Percentiles rank a stretch among this genome's conserved stretches.
phyloP scores from a whole-genome alignment of 2,113 vertebrate genomes.

The Pollimyrus isidori region DNA sequence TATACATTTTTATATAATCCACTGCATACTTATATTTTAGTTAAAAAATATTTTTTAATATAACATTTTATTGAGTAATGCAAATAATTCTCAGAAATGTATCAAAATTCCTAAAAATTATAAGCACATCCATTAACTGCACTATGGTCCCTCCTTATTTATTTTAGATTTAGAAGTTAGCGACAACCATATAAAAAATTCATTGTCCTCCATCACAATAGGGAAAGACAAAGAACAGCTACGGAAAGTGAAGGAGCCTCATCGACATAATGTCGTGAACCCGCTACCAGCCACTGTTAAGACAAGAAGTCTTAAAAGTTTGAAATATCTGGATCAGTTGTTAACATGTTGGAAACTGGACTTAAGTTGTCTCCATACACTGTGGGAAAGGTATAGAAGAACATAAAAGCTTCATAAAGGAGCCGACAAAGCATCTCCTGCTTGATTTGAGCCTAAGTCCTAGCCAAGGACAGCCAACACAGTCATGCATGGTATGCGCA shows the following conservation, averaged over 20 bases:
- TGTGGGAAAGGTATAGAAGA: background rate
- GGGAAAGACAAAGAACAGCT: background rate
- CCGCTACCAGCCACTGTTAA: background rate
- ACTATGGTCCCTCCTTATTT: background rate
- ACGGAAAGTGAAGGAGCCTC: too few species aligned
- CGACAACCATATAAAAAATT: background rate
- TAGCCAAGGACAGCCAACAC: background rate
- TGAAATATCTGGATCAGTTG: background rate
- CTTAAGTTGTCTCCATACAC: background rate
- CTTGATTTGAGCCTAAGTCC: too few species aligned
- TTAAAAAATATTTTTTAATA: background rate
- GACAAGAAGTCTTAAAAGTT: background rate
- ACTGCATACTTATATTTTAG: background rate
- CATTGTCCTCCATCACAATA: background rate
- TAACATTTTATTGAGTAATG: background rate
- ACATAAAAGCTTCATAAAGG: background rate
- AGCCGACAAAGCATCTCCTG: background rate
- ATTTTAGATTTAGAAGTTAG: background rate
- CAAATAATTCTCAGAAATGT: background rate
- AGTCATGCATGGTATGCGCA: background rate
- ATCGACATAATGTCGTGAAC: too few species aligned
- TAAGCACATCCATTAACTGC: background rate
- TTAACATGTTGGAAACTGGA: too few species aligned
- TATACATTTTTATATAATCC: background rate
- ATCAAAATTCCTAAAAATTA: background rate